Evolutionary conservation across 2,113 vertebrate genomes (phyloP), one percentile per base, ranked within the genome.

Genomic region (Hippocampus mohnikei): DNA sequence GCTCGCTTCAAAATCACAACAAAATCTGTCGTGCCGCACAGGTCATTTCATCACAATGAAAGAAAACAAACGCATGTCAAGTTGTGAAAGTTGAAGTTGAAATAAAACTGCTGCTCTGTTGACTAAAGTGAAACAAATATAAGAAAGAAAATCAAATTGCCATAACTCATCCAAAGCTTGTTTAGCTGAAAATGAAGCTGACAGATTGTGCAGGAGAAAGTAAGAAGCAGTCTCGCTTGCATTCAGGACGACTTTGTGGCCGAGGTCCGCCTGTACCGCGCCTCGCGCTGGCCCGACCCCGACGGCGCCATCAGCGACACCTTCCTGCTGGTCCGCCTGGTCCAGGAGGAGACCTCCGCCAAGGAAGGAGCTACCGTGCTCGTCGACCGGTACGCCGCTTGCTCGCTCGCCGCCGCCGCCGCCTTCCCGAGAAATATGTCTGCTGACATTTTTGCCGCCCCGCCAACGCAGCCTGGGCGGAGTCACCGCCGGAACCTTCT

Each of bases 211-310:
- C 50, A 21, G 18, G 18, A 21, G 18, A 52, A 25, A 56, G 20
- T n/a, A 21, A n/a, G 21, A n/a, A n/a, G 21, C 20, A 9, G 15
- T 48, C 13, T 48, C 0, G 15, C 15, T 29, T 60, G 3, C 67
- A 11, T 69, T 70, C 25, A 99, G 97, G 96, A 99, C 84, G 97
- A 99, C 84, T 98, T 93, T 4, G 92, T 96, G 61, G 91, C 97
- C 79, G 95, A 98, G 91, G 95, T 99, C 79, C 94, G 92, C 69
- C 96, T 95, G 84, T 98, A 95, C 85, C 92, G 92, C 40, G 91
- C 93, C 74, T 94, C 96, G 58, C 93, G 87, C 77, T 99, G 97
- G 97, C 97, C 96, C 56, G 96, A 98, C 90, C 97, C 96, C 8
- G 96, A 99, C 85, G 93, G 95, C 71, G 94, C 95, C 56, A 94